These are phyloP conservation scores for Drosophila acutilabella DNA, from an alignment of 2,888 invertebrate species.

Conservation along the genomic window DNA sequence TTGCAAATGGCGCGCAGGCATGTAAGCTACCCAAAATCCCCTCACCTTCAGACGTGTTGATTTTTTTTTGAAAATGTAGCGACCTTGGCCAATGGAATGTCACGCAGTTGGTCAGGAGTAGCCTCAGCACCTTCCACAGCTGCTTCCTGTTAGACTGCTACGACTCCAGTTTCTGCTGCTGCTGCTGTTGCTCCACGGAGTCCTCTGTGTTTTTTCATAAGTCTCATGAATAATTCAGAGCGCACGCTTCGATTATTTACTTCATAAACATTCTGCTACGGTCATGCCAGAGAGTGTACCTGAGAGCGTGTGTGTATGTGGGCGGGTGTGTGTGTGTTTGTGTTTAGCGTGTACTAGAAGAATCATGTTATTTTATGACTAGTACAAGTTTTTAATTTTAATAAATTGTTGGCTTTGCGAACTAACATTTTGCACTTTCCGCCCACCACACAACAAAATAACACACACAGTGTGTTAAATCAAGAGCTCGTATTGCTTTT, in stretches of 20 bases:
- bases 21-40: constrained; percentile 12
- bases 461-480: constrained; percentile 2
- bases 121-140: constrained; percentile 32
- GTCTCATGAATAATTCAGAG: constrained; percentile 81
- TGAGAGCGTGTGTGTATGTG: constrained; percentile 1
- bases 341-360: constrained; percentile 15
- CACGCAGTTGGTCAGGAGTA: constrained; percentile 57
- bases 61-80: constrained; percentile 43
- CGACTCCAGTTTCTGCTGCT: constrained; percentile 23
- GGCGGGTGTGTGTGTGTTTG: not conserved
- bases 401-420: constrained; percentile 56
- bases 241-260: constrained; percentile 82
- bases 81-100: constrained; percentile 60
- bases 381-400: constrained; percentile 65
- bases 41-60: constrained; percentile 35
- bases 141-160: constrained; percentile 35
- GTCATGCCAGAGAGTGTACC: constrained; percentile 17
- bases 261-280: constrained; percentile 70
- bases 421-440: constrained; percentile 33
- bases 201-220: constrained; percentile 66
- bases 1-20: constrained; percentile 60
- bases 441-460: constrained; percentile 5
- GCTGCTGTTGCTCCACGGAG: constrained; percentile 9
- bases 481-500: constrained; percentile 7
- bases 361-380: constrained; percentile 32